Conservation (phyloP, 2,888 invertebrate genomes). For the Lordiphosa andalusiaca region DNA sequence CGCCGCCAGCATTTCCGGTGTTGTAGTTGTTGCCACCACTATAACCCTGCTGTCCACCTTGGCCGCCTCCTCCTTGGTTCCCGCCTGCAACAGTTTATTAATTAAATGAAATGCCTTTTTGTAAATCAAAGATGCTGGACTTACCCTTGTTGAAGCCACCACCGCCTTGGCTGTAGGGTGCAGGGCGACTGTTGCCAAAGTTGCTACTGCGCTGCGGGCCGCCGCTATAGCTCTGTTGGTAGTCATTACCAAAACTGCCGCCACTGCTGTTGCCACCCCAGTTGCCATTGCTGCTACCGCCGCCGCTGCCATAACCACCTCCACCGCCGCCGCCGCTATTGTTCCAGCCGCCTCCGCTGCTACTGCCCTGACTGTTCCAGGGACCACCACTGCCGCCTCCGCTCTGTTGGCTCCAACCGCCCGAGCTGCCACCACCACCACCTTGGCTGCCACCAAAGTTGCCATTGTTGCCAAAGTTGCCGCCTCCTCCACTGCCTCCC, state of each 20-base stretch:
- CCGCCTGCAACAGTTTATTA: conserved; percentile 44
- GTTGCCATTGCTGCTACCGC: conserved; percentile 84
- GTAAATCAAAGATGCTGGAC: neutral
- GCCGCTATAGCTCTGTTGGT: conserved; percentile 91
- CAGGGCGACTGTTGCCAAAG: conserved; percentile 74
- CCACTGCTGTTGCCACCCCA: conserved; percentile 75
- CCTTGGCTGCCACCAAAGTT: conserved; percentile 79
- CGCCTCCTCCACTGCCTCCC: conserved; percentile 42
- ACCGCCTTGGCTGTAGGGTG: conserved; percentile 73
- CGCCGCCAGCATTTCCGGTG: conserved; percentile 44
- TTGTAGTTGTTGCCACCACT: conserved; percentile 72
- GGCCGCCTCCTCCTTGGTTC: conserved; percentile 61
- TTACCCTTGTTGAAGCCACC: conserved; percentile 74
- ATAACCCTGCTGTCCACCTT: conserved; percentile 25
- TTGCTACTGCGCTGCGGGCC: conserved; percentile 88
- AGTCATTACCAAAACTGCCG: conserved; percentile 82
- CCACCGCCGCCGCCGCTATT: conserved; percentile 79
- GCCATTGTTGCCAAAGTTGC: conserved; percentile 63
- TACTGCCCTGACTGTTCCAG: conserved; percentile 75
- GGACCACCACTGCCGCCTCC: conserved; percentile 51
- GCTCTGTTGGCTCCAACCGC: conserved; percentile 79
- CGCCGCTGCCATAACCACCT: conserved; percentile 81
- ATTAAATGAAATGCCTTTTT: neutral
- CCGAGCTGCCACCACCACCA: conserved; percentile 66
- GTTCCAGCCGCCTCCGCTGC: conserved; percentile 59